Conservation (phyloP, 2,797 vertebrate species). For the Aplochiton taeniatus region DNA sequence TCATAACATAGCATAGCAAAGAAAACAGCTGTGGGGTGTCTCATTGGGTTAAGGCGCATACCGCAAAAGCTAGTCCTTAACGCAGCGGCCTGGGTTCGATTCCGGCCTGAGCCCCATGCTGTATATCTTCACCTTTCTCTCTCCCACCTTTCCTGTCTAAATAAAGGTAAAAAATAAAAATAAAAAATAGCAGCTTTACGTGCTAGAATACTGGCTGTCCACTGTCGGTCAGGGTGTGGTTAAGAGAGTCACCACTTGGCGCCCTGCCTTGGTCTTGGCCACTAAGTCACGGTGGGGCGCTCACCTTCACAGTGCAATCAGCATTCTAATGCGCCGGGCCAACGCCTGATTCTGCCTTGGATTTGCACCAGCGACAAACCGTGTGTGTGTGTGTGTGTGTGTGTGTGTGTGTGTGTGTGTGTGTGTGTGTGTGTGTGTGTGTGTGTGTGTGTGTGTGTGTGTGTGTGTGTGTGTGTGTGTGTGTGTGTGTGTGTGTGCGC, state of each 20-base stretch:
- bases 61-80: too few species aligned
- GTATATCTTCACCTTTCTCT: too few species aligned
- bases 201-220: constrained; percentile 10
- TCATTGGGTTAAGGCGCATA: too few species aligned
- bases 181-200: too few species aligned
- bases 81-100: too few species aligned
- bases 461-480: constrained; percentile 9
- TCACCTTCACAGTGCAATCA: constrained; percentile 30
- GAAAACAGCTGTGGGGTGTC: too few species aligned
- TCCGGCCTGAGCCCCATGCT: too few species aligned
- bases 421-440: background rate
- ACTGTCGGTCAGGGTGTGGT: constrained; percentile 12
- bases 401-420: background rate
- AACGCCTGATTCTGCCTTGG: constrained; percentile 1
- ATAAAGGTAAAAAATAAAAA: too few species aligned
- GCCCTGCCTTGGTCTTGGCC: constrained; percentile 23
- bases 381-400: constrained; percentile 1
- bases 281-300: constrained; percentile 26
- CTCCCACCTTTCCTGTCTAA: too few species aligned
- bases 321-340: constrained; percentile 6
- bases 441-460: background rate
- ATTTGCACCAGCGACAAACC: constrained; percentile 5
- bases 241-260: constrained; percentile 27
- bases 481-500: too few species aligned
- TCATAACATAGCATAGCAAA: too few species aligned